Evolutionary conservation across 2,888 invertebrate genomes (phyloP), one percentile per base, ranked within the genome.

Genomic region (Noctua janthe): DNA sequence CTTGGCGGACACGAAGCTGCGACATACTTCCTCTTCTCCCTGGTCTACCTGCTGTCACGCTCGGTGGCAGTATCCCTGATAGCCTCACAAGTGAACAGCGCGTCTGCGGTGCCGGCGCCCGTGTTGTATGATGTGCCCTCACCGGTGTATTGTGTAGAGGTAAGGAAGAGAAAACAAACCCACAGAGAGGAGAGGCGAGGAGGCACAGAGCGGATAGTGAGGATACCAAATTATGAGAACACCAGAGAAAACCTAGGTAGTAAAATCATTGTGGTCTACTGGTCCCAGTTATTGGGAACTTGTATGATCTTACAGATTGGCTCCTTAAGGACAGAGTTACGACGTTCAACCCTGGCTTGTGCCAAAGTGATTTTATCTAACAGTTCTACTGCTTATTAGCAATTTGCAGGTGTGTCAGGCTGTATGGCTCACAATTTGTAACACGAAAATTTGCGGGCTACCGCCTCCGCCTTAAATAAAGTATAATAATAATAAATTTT

Each of bases 21-120:
- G 0, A 88, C 97, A 3, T 98, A 98, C 92, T 98, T 98, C 88
- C 94, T 98, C 72, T 98, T 97, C 91, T 98, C 98, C 0, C 97
- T 98, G 83, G 97, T 97, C 20, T 98, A 97, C 90, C 93, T 98
- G 49, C 95, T 98, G 71, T 94, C 97, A 11, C 95, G 98, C 74
- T 97, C 98, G 0, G 94, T 97, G 0, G 97, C 97, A 0, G 98
- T 98, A 0, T 98, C 98, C 0, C 91, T 98, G 64, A 97, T 97
- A 74, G 98, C 98, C 0, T 97, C 98, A 0, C 95, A 97, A 82
- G 97, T 98, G 1, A 96, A 98, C 89, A 96, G 97, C 11, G 97
- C 97, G 8, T 97, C 98, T 10, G 92, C 94, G 54, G 94, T 97
- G 1, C 97, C 98, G 0, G 97, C 97, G 0, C 95, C 97, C 0